Evolutionary conservation across 2,113 vertebrate genomes (phyloP).

Genomic region (Collichthys lucidus): DNA sequence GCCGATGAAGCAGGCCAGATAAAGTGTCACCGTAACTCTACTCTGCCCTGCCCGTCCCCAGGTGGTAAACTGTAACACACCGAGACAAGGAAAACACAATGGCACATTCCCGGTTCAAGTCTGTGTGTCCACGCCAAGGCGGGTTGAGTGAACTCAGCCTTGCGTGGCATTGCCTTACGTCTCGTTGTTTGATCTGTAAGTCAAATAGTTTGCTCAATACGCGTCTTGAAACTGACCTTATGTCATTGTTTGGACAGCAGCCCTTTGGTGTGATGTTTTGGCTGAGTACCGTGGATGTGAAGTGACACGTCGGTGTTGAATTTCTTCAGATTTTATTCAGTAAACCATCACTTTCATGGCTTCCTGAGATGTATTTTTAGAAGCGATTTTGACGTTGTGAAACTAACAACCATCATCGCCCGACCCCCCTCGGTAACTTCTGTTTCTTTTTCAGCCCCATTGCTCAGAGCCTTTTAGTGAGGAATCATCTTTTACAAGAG

Average conservation of each 20-base stretch:
- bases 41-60: conserved; percentile 60
- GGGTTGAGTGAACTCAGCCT: conserved; percentile 18
- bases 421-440: neutral
- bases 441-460: neutral
- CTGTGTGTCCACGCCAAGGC: conserved; percentile 16
- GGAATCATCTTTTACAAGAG: neutral
- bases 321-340: neutral
- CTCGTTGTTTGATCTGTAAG: conserved; percentile 29
- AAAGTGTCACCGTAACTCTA: conserved; percentile 76
- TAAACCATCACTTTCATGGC: neutral
- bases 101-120: conserved; percentile 36
- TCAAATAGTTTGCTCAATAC: conserved; percentile 22
- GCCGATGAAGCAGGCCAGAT: conserved; percentile 58
- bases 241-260: neutral
- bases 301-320: neutral
- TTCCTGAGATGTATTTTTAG: conserved; percentile 3
- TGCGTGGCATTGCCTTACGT: conserved; percentile 18
- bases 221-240: neutral
- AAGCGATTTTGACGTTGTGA: neutral
- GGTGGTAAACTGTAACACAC: conserved; percentile 58
- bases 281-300: conserved; percentile 3
- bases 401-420: neutral
- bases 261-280: conserved; percentile 9
- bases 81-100: conserved; percentile 41
- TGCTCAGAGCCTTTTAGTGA: neutral